A percentile compares a stretch with the other conserved stretches of the same genome.
Conservation (phyloP, 2,888 invertebrate genomes). For the Chrysolina oricalcia region DNA sequence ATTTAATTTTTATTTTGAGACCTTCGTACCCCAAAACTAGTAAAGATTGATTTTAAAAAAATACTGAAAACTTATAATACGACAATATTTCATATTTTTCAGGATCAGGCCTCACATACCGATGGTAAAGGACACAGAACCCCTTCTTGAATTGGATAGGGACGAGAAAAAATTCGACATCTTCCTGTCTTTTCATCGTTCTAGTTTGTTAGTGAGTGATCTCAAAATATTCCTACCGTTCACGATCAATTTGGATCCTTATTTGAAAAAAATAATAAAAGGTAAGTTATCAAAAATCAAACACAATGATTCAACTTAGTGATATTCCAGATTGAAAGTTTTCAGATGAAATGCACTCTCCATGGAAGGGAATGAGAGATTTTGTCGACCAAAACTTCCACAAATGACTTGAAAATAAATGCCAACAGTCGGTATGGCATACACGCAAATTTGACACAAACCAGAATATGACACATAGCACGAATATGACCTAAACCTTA, state of each 20-base stretch:
- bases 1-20: too few species aligned
- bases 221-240: conserved; percentile 97
- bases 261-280: conserved; percentile 96
- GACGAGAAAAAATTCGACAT: conserved; percentile 97
- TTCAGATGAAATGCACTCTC: neutral
- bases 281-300: conserved; percentile 74
- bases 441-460: too few species aligned
- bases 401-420: too few species aligned
- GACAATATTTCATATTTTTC: conserved; percentile 5
- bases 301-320: neutral
- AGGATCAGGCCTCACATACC: conserved; percentile 89
- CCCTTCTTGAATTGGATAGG: conserved; percentile 92
- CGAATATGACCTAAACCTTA: too few species aligned
- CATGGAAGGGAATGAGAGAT: too few species aligned
- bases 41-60: too few species aligned
- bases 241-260: conserved; percentile 98
- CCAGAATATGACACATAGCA: too few species aligned
- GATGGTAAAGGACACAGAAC: conserved; percentile 89
- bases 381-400: too few species aligned
- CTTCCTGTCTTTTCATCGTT: conserved; percentile 90
- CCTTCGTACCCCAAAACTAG: too few species aligned
- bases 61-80: too few species aligned
- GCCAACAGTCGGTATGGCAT: too few species aligned
- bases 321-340: conserved; percentile 4
- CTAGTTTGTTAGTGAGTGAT: conserved; percentile 88